phyloP scores from a whole-genome alignment of 64 coral and sea anemone species.

The Porites lutea region DNA sequence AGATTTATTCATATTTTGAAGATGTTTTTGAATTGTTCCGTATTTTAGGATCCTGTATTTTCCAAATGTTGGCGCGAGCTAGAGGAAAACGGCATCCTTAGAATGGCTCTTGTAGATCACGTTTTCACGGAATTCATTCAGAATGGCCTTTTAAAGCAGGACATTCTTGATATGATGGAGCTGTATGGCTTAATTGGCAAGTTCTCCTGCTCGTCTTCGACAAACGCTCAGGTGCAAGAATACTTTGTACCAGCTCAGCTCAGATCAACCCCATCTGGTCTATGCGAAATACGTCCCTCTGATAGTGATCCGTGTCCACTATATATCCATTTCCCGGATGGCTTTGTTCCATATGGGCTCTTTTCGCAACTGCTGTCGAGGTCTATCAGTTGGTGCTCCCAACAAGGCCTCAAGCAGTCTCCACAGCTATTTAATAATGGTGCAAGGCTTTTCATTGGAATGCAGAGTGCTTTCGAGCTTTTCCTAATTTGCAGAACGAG shows the following conservation, averaged over 20 bases:
- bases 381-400: constrained; percentile 28
- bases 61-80: constrained; percentile 11
- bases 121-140: constrained; percentile 29
- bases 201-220: neutral
- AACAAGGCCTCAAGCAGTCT: neutral
- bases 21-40: no score
- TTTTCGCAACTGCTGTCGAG: constrained; percentile 23
- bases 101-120: constrained; percentile 51
- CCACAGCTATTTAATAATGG: constrained; percentile 36
- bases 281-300: constrained; percentile 19
- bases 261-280: neutral
- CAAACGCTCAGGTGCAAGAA: neutral
- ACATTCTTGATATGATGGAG: constrained; percentile 57
- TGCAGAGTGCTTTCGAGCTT: neutral
- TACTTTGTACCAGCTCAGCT: constrained; percentile 63
- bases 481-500: constrained; percentile 32
- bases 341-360: constrained; percentile 53
- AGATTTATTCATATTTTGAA: neutral
- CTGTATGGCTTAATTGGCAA: constrained; percentile 46
- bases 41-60: constrained; percentile 27
- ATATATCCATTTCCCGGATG: constrained; percentile 50
- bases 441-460: constrained; percentile 28
- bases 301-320: constrained; percentile 17
- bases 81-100: constrained; percentile 38
- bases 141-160: neutral